Evolutionary conservation across 2,797 vertebrate genomes (phyloP).

Genomic region (Acestrorhynchus altus): DNA sequence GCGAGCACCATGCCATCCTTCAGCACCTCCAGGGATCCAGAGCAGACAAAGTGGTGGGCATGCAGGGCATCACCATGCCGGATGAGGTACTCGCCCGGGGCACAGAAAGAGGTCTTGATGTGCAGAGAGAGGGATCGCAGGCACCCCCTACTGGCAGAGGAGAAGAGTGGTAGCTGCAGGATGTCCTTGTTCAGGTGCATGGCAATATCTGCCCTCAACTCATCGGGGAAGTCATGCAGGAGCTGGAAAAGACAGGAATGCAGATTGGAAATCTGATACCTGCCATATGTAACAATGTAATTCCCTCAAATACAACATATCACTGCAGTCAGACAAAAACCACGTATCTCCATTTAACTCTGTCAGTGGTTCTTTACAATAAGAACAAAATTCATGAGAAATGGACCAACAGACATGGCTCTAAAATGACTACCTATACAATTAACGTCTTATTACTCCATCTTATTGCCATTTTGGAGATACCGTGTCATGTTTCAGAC

Average conservation of each 20-base stretch:
- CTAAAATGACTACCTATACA: too few species aligned
- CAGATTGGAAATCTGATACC: too few species aligned
- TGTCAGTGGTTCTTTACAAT: too few species aligned
- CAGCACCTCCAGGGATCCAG: conserved; percentile 93
- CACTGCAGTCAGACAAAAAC: neutral
- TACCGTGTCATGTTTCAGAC: too few species aligned
- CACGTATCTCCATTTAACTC: too few species aligned
- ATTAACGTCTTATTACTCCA: too few species aligned
- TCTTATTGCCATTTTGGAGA: too few species aligned
- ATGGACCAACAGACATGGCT: too few species aligned
- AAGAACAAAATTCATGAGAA: too few species aligned
- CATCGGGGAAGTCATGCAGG: conserved; percentile 93
- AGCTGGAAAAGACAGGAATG: conserved; percentile 73
- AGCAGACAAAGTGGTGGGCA: conserved; percentile 93
- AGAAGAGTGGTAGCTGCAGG: conserved; percentile 91
- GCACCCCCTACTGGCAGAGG: conserved; percentile 91
- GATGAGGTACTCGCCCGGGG: conserved; percentile 93
- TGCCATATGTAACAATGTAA: too few species aligned
- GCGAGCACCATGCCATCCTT: conserved; percentile 91
- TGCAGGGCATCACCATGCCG: conserved; percentile 93
- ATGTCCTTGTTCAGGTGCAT: conserved; percentile 98
- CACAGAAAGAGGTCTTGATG: conserved; percentile 95
- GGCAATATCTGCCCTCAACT: conserved; percentile 92
- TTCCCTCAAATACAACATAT: too few species aligned
- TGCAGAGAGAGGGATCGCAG: conserved; percentile 93